Conservation (phyloP, 2,888 invertebrate genomes). For the Apamea anceps region DNA sequence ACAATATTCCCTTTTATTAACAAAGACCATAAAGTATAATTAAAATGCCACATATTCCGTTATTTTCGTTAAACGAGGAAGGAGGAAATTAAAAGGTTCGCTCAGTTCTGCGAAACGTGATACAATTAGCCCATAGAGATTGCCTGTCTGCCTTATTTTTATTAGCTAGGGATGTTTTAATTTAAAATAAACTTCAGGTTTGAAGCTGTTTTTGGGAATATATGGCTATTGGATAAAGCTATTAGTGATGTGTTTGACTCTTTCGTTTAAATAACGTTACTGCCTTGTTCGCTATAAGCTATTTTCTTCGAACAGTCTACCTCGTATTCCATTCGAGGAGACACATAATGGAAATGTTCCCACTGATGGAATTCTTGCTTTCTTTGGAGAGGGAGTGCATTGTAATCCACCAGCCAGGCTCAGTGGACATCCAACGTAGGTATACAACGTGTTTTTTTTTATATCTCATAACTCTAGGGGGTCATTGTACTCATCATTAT, state of each 20-base stretch:
- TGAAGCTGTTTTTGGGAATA: not conserved
- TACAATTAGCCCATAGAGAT: conserved; percentile 25
- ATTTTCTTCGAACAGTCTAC: not conserved
- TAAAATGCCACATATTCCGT: conserved; percentile 10
- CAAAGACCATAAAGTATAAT: conserved; percentile 6
- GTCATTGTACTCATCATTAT: too few relatives aligned
- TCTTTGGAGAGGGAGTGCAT: not conserved
- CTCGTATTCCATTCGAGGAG: not conserved
- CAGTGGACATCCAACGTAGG: not conserved
- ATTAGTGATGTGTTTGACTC: not conserved
- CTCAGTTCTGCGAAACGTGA: conserved; percentile 36
- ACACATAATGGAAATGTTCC: not conserved
- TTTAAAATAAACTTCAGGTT: conserved; percentile 41
- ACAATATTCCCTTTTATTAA: not conserved
- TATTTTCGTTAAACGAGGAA: conserved; percentile 30
- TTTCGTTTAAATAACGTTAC: not conserved
- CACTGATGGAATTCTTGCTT: not conserved
- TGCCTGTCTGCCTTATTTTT: conserved; percentile 23
- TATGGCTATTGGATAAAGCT: not conserved
- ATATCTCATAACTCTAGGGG: too few relatives aligned
- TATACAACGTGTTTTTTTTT: not conserved
- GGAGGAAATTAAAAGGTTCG: conserved; percentile 30
- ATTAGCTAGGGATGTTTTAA: conserved; percentile 21
- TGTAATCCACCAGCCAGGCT: not conserved
- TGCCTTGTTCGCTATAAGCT: not conserved